These are phyloP conservation scores for Zophobas atratus DNA, from an alignment of 1,140 invertebrate genomes.

Conservation along the genomic window DNA sequence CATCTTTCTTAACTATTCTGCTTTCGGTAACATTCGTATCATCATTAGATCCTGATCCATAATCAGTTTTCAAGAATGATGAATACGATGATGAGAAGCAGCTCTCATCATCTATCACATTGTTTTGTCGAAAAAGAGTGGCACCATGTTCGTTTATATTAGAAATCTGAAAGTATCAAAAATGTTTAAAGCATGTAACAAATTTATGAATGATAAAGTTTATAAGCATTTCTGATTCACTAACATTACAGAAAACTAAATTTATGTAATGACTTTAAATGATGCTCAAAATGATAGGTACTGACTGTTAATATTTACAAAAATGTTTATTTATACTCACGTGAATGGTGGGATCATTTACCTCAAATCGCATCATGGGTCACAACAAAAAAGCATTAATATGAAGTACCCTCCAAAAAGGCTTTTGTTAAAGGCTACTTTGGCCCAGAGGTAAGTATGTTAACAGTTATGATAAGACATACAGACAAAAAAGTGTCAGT, in stretches of 20 bases:
- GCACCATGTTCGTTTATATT: slow-evolving; percentile 25
- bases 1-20: slow-evolving; percentile 57
- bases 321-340: slow-evolving; percentile 25
- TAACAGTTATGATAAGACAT: background rate
- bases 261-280: background rate
- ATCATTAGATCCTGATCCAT: slow-evolving; percentile 65
- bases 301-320: background rate
- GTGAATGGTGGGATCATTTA: slow-evolving; percentile 40
- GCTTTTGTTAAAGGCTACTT: too few species aligned
- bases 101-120: slow-evolving; percentile 68
- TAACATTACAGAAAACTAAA: too few species aligned
- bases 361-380: slow-evolving; percentile 39
- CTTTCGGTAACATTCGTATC: slow-evolving; percentile 61
- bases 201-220: too few species aligned
- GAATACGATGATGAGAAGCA: slow-evolving; percentile 73
- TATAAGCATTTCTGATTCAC: too few species aligned
- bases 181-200: background rate
- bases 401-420: background rate
- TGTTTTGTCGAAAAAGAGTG: slow-evolving; percentile 35
- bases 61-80: slow-evolving; percentile 72
- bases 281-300: slow-evolving; percentile 4
- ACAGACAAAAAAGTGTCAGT: background rate
- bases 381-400: slow-evolving; percentile 38
- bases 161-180: slow-evolving; percentile 50
- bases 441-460: background rate